Percentiles rank a stretch among this genome's conserved stretches.
Evolutionary conservation across 2,888 invertebrate genomes (phyloP).

Genomic region (Campaea margaritaria): DNA sequence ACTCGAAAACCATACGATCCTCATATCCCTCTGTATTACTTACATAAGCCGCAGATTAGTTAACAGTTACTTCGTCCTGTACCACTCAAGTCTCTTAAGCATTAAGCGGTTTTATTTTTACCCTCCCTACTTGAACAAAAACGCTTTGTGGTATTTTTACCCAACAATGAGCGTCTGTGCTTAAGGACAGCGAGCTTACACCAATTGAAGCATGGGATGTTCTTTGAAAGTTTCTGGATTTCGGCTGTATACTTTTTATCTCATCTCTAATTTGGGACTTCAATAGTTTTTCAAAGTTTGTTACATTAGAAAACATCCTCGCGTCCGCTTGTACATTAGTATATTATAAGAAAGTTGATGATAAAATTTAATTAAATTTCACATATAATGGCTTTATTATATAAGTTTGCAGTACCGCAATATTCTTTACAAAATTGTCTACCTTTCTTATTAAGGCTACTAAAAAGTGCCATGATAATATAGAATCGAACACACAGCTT

Average conservation of each 20-base stretch:
- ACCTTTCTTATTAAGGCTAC: too few relatives aligned
- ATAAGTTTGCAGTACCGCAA: too few relatives aligned
- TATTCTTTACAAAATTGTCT: too few relatives aligned
- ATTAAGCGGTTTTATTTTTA: constrained; percentile 43
- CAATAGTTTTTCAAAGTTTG: constrained; percentile 18
- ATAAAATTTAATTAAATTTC: too few relatives aligned
- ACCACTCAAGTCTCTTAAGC: constrained; percentile 28
- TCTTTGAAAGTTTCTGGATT: constrained; percentile 27
- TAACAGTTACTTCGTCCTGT: constrained; percentile 14
- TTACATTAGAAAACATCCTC: neutral
- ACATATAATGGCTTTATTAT: too few relatives aligned
- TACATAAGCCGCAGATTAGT: constrained; percentile 18
- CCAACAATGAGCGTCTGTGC: constrained; percentile 41
- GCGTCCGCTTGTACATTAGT: neutral
- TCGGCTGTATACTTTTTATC: constrained; percentile 11
- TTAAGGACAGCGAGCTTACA: constrained; percentile 19
- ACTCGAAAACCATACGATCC: constrained; percentile 6
- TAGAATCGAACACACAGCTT: too few relatives aligned
- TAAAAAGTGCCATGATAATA: too few relatives aligned
- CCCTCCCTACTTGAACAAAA: constrained; percentile 36
- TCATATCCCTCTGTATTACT: constrained; percentile 25
- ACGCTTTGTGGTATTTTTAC: constrained; percentile 44
- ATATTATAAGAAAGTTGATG: too few relatives aligned
- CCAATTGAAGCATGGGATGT: constrained; percentile 22
- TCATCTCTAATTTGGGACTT: constrained; percentile 7